Evolutionary conservation across 2,113 vertebrate species (phyloP).

Genomic region (Corvus hawaiiensis): DNA sequence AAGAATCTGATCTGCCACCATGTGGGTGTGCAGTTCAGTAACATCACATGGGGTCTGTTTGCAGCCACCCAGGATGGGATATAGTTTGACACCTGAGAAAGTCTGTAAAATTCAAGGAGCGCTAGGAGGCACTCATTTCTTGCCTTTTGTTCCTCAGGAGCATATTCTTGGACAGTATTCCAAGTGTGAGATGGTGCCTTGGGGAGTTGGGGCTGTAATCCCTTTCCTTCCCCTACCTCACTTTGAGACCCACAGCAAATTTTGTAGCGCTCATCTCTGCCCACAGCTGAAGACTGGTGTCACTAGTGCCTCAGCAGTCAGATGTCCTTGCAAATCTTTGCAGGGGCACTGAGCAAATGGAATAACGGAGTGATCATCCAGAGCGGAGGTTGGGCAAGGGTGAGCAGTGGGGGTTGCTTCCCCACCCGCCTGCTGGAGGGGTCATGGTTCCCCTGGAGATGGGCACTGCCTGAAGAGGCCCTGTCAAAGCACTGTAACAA

Average conservation of each 20-base stretch:
- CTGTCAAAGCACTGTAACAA: neutral
- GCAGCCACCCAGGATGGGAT: neutral
- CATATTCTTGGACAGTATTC: neutral
- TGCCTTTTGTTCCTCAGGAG: neutral
- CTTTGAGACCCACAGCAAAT: neutral
- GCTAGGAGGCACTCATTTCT: neutral
- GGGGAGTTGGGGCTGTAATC: neutral
- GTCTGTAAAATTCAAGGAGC: neutral
- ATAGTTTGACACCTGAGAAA: neutral
- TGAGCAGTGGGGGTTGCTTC: neutral
- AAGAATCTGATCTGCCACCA: neutral
- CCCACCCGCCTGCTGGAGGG: neutral
- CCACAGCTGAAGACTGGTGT: neutral
- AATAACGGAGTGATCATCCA: neutral
- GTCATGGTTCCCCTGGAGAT: neutral
- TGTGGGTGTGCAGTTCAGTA: neutral
- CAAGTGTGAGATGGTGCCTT: neutral
- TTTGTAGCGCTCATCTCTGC: neutral
- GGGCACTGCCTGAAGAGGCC: neutral
- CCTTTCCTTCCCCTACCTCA: rapidly evolving
- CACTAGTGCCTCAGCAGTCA: neutral
- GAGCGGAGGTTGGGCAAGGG: rapidly evolving
- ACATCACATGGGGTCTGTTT: neutral
- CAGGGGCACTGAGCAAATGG: neutral
- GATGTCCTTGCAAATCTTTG: neutral